Evolutionary conservation across 2,113 vertebrate species (phyloP).

Genomic region (Periophthalmus modestus): DNA sequence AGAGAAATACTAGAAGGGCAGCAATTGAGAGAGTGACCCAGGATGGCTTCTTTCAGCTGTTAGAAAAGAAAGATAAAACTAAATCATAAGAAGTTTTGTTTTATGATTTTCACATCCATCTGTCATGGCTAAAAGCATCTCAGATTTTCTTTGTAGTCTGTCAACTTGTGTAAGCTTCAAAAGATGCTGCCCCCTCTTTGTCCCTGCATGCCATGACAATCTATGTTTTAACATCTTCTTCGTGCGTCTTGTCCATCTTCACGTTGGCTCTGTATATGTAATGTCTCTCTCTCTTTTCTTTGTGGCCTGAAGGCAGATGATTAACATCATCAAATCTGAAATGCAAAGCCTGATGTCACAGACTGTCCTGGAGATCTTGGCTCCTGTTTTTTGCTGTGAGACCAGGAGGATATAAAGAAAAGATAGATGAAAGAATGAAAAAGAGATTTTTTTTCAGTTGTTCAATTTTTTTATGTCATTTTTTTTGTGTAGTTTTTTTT

Average conservation of each 20-base stretch:
- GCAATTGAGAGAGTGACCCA: slow-evolving; percentile 18
- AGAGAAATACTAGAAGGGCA: slow-evolving; percentile 18
- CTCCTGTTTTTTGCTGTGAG: slow-evolving; percentile 25
- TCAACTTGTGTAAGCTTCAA: slow-evolving; percentile 61
- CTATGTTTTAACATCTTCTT: slow-evolving; percentile 11
- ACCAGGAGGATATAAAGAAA: slow-evolving; percentile 29
- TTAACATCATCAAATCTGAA: slow-evolving; percentile 70
- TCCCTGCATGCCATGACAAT: slow-evolving; percentile 10
- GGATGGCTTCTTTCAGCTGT: slow-evolving; percentile 2
- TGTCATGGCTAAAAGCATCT: slow-evolving; percentile 39
- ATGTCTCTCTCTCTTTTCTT: slow-evolving; percentile 16
- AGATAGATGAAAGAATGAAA: slow-evolving; percentile 5
- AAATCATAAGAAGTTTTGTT: background rate
- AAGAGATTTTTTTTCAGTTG: background rate
- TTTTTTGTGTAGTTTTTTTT: too few relatives aligned
- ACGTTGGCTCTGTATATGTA: slow-evolving; percentile 24
- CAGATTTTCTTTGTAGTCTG: slow-evolving; percentile 40
- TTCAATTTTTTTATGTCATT: too few relatives aligned
- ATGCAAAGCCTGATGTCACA: slow-evolving; percentile 66
- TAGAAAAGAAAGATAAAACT: background rate
- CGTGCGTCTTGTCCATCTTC: slow-evolving; percentile 5
- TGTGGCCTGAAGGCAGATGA: slow-evolving; percentile 64
- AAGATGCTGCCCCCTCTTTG: slow-evolving; percentile 37
- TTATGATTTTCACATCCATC: slow-evolving; percentile 6
- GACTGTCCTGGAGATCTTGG: slow-evolving; percentile 45